These are phyloP conservation scores for Paramormyrops kingsleyae DNA, from an alignment of 2,113 vertebrate genomes.

Conservation along the genomic window DNA sequence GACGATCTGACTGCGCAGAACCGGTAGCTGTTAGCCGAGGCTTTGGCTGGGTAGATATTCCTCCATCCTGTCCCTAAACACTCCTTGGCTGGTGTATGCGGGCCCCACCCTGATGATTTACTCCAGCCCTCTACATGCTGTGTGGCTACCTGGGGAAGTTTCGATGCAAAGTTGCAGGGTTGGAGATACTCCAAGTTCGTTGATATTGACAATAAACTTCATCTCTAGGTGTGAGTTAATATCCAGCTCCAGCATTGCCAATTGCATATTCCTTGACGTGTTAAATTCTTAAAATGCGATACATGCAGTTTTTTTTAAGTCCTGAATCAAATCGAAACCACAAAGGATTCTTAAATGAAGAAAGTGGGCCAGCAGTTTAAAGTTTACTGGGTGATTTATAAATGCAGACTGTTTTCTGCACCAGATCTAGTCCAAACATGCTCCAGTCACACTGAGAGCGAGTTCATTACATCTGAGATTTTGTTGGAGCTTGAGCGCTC, in stretches of 20 bases:
- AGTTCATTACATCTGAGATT: neutral
- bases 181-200: neutral
- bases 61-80: neutral
- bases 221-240: neutral
- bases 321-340: neutral
- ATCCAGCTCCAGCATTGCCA: neutral
- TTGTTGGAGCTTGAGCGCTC: neutral
- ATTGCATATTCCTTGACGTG: neutral
- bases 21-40: neutral
- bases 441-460: neutral
- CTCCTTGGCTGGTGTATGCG: neutral
- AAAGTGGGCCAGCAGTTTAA: neutral
- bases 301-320: neutral
- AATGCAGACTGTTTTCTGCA: neutral
- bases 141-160: neutral
- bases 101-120: conserved; percentile 4
- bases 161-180: neutral
- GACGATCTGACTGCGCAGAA: neutral
- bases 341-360: neutral
- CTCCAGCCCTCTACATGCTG: neutral
- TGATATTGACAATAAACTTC: neutral
- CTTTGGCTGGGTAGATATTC: neutral
- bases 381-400: neutral
- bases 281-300: neutral
- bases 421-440: neutral